These are phyloP conservation scores for Rhynchomys soricoides DNA, from an alignment of 2,113 vertebrate genomes.

Conservation along the genomic window DNA sequence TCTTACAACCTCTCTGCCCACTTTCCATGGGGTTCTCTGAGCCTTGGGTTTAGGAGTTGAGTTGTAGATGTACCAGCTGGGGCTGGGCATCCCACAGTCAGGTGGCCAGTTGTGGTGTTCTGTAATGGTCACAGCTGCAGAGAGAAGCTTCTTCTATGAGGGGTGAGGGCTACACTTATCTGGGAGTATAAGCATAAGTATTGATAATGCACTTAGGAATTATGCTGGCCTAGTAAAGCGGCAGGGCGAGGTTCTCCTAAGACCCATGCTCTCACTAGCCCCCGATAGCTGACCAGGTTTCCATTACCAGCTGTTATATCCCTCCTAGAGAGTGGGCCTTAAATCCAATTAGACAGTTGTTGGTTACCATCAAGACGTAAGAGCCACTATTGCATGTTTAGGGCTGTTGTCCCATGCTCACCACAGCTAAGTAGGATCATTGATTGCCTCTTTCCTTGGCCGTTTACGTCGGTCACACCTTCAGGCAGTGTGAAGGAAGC, in stretches of 20 bases:
- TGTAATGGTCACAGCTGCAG: not conserved
- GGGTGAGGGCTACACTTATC: too few species aligned
- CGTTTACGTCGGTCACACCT: not conserved
- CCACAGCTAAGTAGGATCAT: not conserved
- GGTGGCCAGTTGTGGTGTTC: not conserved
- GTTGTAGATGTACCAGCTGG: not conserved
- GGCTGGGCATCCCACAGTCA: not conserved
- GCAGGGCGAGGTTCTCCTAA: not conserved
- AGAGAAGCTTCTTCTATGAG: not conserved
- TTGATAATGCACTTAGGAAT: not conserved
- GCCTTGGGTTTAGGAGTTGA: not conserved
- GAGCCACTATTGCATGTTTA: not conserved
- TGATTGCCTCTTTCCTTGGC: not conserved
- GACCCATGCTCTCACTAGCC: not conserved
- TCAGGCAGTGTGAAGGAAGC: not conserved
- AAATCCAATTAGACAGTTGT: not conserved
- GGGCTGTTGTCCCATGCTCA: not conserved
- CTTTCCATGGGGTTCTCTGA: not conserved
- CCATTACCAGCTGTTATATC: not conserved
- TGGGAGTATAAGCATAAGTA: not conserved
- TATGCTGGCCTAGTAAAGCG: not conserved
- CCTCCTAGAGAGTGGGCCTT: not conserved
- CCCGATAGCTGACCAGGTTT: not conserved
- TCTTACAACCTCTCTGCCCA: not conserved
- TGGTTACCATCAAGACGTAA: not conserved